phyloP scores from a whole-genome alignment of 2,113 vertebrate species.

The Anhinga rufa region DNA sequence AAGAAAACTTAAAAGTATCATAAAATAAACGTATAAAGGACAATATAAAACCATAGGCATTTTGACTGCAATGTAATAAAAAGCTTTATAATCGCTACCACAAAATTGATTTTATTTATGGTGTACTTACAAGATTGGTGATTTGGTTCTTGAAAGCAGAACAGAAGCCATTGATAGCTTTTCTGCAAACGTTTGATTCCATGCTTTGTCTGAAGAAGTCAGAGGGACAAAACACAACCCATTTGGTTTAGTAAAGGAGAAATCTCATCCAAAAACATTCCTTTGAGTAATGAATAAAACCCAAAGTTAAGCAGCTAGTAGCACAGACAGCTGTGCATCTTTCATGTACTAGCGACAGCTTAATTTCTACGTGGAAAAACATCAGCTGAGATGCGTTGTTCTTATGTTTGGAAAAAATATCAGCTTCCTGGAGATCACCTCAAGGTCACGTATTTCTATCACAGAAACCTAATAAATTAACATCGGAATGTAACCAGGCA shows the following conservation, averaged over 20 bases:
- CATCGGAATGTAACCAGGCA: neutral
- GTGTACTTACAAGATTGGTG: conserved; percentile 73
- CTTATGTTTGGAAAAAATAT: neutral
- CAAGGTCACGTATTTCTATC: neutral
- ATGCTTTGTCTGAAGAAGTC: conserved; percentile 71
- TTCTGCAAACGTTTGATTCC: conserved; percentile 65
- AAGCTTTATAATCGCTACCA: neutral
- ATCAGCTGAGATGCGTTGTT: neutral
- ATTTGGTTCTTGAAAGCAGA: conserved; percentile 77
- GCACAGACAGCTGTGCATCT: neutral
- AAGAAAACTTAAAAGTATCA: neutral
- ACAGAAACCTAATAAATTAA: neutral
- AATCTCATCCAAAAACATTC: neutral
- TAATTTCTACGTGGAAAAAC: neutral
- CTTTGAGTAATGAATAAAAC: neutral
- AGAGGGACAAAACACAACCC: neutral
- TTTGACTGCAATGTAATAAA: neutral
- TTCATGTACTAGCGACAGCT: neutral
- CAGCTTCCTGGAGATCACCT: neutral
- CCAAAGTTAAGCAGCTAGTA: neutral
- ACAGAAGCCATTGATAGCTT: conserved; percentile 72
- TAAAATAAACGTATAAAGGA: neutral
- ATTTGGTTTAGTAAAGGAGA: neutral
- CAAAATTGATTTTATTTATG: neutral
- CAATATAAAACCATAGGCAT: neutral